phyloP scores from a whole-genome alignment of 2,797 vertebrate genomes.

The Simalia tracyae region DNA sequence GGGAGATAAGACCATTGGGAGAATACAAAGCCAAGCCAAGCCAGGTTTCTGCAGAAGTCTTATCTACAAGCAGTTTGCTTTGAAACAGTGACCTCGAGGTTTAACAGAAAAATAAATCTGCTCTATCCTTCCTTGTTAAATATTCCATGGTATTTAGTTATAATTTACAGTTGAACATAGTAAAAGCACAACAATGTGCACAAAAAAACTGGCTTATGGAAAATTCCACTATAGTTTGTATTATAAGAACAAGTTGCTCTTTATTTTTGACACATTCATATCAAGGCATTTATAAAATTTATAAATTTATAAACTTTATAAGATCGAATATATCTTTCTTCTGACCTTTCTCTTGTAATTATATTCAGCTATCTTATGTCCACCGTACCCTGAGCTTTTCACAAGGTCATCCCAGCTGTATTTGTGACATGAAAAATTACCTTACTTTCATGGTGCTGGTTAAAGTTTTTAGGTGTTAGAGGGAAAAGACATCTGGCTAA shows the following conservation, averaged over 20 bases:
- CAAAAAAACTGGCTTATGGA: background rate
- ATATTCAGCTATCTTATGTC: background rate
- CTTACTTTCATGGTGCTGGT: background rate
- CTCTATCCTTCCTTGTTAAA: background rate
- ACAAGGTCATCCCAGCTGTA: background rate
- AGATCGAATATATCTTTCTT: background rate
- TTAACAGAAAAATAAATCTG: constrained; percentile 9
- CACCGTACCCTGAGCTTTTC: background rate
- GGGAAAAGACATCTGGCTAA: background rate
- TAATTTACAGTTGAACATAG: background rate
- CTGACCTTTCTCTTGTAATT: background rate
- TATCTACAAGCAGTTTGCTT: constrained; percentile 47
- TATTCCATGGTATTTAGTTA: background rate
- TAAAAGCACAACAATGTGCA: background rate
- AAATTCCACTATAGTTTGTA: background rate
- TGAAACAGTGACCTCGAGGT: constrained; percentile 55
- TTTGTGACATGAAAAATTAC: background rate
- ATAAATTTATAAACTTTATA: background rate
- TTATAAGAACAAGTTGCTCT: background rate
- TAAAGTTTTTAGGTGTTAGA: background rate
- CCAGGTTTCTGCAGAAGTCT: constrained; percentile 43
- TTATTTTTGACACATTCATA: background rate
- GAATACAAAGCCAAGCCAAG: constrained; percentile 54
- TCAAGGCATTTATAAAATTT: background rate
- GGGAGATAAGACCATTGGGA: constrained; percentile 52